Evolutionary conservation across 2,113 vertebrate genomes (phyloP), one percentile per base, ranked within the genome.

Genomic region (Canis aureus): DNA sequence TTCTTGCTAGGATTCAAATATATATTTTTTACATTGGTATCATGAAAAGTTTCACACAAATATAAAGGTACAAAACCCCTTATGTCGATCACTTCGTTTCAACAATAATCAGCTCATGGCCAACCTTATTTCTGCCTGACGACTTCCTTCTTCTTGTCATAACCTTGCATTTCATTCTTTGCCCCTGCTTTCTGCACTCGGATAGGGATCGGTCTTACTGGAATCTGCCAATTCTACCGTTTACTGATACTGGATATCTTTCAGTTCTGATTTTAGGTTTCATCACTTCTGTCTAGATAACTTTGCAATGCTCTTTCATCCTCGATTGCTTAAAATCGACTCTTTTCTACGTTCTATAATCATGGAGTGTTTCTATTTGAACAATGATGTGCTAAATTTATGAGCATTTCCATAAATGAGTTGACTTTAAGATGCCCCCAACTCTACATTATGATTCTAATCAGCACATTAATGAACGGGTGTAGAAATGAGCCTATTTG

Each of bases 381-480:
- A 96, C 95, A 96, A 97, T 8, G 69, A 76, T 53, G 90, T 93
- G 71, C 84, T 98, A 98, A 97, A 97, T 97, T 96, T 92, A 95
- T 84, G 85, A 96, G 60, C 60, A 69, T 94, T 97, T 93, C 85
- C 69, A 91, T 95, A 96, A 97, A 96, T 89, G 95, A 98, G 92
- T 96, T 97, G 96, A 95, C 94, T 98, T 97, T 97, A 92, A 96
- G 92, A 91, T 93, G 92, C 84, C 92, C 92, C 94, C 76, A 62
- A 96, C 83, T 74, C 91, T 76, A 85, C 91, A 97, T 94, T 97
- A 81, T 66, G 94, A 96, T 97, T 98, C 97, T 96, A 98, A 98
- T 97, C 98, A 98, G 96, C 59, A 17, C 91, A 89, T 97, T 98
- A 98, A 97, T 97, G 97, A 98, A 91, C 1, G 93, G 91, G 81